phyloP scores from a whole-genome alignment of 2,888 invertebrate genomes.

The Lepidochitona cinerea region DNA sequence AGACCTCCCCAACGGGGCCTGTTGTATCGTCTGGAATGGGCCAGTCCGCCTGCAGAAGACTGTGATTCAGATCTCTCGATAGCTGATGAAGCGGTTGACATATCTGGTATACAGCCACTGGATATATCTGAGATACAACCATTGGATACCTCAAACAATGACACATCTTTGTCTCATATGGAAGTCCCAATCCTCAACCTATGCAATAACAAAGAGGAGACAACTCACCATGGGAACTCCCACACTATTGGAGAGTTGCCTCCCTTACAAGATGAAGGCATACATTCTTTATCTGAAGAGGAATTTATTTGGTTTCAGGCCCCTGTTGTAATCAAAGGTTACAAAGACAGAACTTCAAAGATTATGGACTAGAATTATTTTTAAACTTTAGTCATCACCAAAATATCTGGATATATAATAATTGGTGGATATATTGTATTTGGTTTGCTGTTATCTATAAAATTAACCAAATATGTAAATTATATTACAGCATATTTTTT shows the following conservation, averaged over 20 bases:
- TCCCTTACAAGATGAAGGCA: background rate
- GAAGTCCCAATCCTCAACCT: background rate
- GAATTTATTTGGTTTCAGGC: constrained; percentile 52
- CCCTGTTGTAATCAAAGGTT: constrained; percentile 45
- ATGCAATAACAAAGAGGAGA: background rate
- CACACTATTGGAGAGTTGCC: background rate
- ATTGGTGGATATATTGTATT: too few relatives aligned
- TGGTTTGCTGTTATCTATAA: background rate
- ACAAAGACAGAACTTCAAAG: constrained; percentile 18
- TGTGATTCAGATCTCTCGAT: constrained; percentile 37
- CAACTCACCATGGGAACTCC: background rate
- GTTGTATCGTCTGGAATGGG: constrained; percentile 39
- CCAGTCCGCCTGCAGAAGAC: constrained; percentile 16
- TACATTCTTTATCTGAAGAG: background rate
- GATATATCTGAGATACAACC: too few relatives aligned
- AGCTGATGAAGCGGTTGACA: constrained; percentile 38
- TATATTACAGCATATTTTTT: background rate
- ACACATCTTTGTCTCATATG: constrained; percentile 8
- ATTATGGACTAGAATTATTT: background rate
- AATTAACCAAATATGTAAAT: background rate
- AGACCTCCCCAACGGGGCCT: constrained; percentile 41
- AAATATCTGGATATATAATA: too few relatives aligned
- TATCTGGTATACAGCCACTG: constrained; percentile 54
- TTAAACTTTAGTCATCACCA: too few relatives aligned
- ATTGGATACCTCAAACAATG: constrained; percentile 35